A percentile compares a stretch with the other conserved stretches of the same genome.
Conservation (phyloP, 2,888 invertebrate genomes). For the Nomada goodeniana region DNA sequence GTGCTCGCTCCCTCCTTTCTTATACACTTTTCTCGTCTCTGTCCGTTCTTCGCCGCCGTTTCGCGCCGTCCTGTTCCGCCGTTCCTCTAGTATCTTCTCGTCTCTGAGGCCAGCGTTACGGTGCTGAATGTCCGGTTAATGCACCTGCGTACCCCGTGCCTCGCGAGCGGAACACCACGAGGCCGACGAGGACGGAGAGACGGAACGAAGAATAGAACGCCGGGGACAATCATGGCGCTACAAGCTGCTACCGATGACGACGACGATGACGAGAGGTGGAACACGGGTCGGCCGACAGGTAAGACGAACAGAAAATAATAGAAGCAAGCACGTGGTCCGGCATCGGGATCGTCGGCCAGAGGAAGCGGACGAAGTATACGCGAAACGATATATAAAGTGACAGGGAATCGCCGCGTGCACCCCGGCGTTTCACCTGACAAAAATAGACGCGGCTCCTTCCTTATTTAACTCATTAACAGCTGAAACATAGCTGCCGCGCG, state of each 20-base stretch:
- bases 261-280: slow-evolving; percentile 16
- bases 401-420: neutral
- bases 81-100: slow-evolving; percentile 48
- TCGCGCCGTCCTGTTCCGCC: slow-evolving; percentile 9
- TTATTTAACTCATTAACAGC: slow-evolving; percentile 1
- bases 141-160: slow-evolving; percentile 80
- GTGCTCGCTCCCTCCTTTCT: slow-evolving; percentile 40
- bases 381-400: neutral
- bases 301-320: slow-evolving; percentile 32
- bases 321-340: slow-evolving; percentile 58
- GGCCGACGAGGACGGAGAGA: slow-evolving; percentile 53
- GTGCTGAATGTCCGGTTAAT: slow-evolving; percentile 82
- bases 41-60: slow-evolving; percentile 2
- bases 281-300: slow-evolving; percentile 3
- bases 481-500: no score
- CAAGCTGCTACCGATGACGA: slow-evolving; percentile 59
- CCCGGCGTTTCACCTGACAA: neutral
- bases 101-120: slow-evolving; percentile 77
- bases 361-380: slow-evolving; percentile 8
- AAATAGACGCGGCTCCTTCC: slow-evolving; percentile 4
- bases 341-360: slow-evolving; percentile 13
- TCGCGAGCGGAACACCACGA: slow-evolving; percentile 75
- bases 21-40: slow-evolving; percentile 37
- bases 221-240: slow-evolving; percentile 65
- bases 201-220: slow-evolving; percentile 57